Percentiles rank a stretch among this genome's conserved stretches.
Conservation (phyloP, 2,888 invertebrate species). For the Tetheella fluctuosa region DNA sequence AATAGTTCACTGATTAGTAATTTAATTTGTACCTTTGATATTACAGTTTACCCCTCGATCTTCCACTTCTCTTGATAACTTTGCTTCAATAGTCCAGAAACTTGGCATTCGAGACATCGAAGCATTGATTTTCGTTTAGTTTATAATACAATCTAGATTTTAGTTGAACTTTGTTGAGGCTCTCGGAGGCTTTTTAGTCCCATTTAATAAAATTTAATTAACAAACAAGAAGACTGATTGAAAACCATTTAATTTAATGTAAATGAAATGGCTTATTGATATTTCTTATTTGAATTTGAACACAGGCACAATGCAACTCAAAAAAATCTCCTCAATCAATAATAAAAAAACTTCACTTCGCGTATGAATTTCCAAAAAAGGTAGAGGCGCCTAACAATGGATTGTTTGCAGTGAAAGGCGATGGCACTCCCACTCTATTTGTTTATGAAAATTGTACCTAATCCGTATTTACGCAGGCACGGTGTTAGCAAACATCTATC, state of each 20-base stretch:
- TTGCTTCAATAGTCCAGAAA: background rate
- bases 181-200: too few relatives aligned
- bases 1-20: too few relatives aligned
- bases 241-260: too few relatives aligned
- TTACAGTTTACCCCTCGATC: background rate
- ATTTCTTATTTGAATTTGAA: too few relatives aligned
- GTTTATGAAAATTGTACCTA: slow-evolving; percentile 70
- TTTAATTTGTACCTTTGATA: background rate
- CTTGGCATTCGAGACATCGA: background rate
- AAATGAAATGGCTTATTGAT: too few relatives aligned
- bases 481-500: slow-evolving; percentile 46
- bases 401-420: slow-evolving; percentile 15
- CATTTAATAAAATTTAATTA: too few relatives aligned
- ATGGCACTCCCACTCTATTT: slow-evolving; percentile 45
- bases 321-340: background rate
- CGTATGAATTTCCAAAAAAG: slow-evolving; percentile 29
- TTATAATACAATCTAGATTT: background rate
- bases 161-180: too few relatives aligned
- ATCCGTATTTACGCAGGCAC: slow-evolving; percentile 64
- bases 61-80: background rate
- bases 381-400: slow-evolving; percentile 33
- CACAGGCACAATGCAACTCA: too few relatives aligned
- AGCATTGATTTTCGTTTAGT: background rate
- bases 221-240: too few relatives aligned
- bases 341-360: slow-evolving; percentile 20